Percentiles rank a stretch among this genome's conserved stretches.
Conservation (phyloP, 1,140 invertebrate species). For the Hesperophylax magnus region DNA sequence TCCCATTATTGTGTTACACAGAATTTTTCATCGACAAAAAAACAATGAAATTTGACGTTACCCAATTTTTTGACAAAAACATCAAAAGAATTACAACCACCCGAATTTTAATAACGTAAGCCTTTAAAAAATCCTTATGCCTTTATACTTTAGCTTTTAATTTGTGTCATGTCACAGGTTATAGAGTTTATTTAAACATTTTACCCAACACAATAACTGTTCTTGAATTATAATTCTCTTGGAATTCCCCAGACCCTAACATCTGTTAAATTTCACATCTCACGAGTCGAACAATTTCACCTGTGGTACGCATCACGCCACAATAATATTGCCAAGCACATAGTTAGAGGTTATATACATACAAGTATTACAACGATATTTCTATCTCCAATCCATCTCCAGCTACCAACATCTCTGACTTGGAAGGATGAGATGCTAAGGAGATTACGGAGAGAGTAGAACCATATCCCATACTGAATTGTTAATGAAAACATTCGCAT, state of each 20-base stretch:
- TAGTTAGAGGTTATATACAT: background rate
- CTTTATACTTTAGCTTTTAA: too few species aligned
- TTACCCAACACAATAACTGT: too few species aligned
- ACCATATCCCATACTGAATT: conserved; percentile 35
- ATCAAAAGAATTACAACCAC: too few species aligned
- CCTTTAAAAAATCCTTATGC: too few species aligned
- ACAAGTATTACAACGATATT: background rate
- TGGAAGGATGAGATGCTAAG: conserved; percentile 14
- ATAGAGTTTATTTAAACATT: too few species aligned
- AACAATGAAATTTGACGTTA: too few species aligned
- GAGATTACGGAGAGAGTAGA: conserved; percentile 8
- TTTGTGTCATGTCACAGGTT: too few species aligned
- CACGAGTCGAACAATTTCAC: conserved; percentile 13
- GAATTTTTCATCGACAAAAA: too few species aligned
- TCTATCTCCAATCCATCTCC: background rate
- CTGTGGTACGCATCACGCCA: conserved; percentile 5
- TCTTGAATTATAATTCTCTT: too few species aligned
- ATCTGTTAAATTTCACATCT: conserved; percentile 21
- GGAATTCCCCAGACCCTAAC: background rate
- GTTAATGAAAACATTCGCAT: conserved; percentile 35
- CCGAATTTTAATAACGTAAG: too few species aligned
- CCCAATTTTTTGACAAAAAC: too few species aligned
- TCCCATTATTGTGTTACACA: too few species aligned
- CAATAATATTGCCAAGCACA: background rate
- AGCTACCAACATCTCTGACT: background rate